Evolutionary conservation across 2,797 vertebrate genomes (phyloP), one percentile per base, ranked within the genome.

Genomic region (Crypturellus tataupa): DNA sequence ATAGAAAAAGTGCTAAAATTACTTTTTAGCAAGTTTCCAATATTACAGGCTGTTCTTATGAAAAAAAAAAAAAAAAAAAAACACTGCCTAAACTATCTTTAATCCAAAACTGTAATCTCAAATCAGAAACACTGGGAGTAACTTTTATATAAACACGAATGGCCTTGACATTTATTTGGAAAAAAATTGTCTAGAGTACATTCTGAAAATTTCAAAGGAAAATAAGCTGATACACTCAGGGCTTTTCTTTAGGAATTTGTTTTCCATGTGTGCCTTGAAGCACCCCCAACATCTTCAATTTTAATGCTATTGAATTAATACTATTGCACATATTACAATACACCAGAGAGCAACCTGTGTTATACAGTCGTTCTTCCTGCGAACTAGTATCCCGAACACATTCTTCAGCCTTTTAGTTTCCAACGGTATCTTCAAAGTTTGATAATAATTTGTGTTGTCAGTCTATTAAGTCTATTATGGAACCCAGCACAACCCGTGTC

Each of bases 401-500:
- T 81, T 94, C 85, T 91, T 95, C 64, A 87, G 80, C 68, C 96
- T 63, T 96, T 95, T 93, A 85, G 62, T 70, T 95, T 29, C 80
- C 80, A 95, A 69, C n/a, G 90, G 85, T 78, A 85, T 89, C 88
- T 90, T 97, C 87, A 72, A 94, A 94, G 87, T 94, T 95, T 94
- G 92, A 97, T 90, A 85, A 86, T 91, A 96, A 97, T 97, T 97
- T 96, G 93, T 94, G 47, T 59, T 93, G 92, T 94, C 90, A 91
- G 85, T 86, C 85, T 84, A 97, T 95, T 95, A 96, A 97, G 94
- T 95, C 87, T 79, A 96, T 97, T 95, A 97, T 37, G n/a, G 87
- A 84, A 89, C 72, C 53, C 90, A 96, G 94, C 93, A 96, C 87
- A 96, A 97, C 95, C 78, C 93, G 40, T n/a, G 33, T 42, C 95